Base-by-base conservation (phyloP, 1,140 invertebrate species). In the Nephotettix cincticeps region DNA sequence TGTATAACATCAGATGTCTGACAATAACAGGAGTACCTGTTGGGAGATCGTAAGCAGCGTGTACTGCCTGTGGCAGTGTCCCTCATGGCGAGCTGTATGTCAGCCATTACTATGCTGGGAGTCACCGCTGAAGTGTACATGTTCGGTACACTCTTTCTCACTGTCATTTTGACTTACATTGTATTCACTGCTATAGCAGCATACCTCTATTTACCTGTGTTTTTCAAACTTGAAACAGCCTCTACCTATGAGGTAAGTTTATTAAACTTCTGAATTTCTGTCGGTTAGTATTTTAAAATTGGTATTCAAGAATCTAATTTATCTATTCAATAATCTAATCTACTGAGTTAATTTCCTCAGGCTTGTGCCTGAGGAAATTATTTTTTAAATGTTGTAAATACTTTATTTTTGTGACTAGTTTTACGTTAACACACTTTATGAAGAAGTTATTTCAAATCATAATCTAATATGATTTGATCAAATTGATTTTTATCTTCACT, bases 11-110 rank as follows among this genome's bases (percentile, higher is more conserved):
- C 4, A 14, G 32, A n/a, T n/a, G n/a, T 9, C 1, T 11, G 0
- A 21, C 43, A 29, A 77, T 85, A 82, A 61, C 79, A 93, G 86
- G 93, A 96, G 80, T 96, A 94, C 77, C 85, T 96, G 71, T 77
- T 93, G 47, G 94, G 91, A 0, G 91, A 93, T 75, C 84, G 87
- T 70, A 90, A 89, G 29, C 92, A 95, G 90, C 83, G 86, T 1
- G 84, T 94, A 66, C 45, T 86, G 0, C 93, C 94, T 0, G 93
- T 96, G 0, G 91, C 90, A 0, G 90, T 96, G 69, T 94, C 92
- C n/a, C 81, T 97, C 0, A 94, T 96, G 90, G 93, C 95, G 1
- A 96, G 93, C 43, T 97, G 98, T 77, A 96, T 98, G 92, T 97
- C 95, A 0, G 94, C 95, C 6, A 90, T 97, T 19, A 95, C 95